Evolutionary conservation across 2,888 invertebrate genomes (phyloP).

Genomic region (Liposcelis brunnea): DNA sequence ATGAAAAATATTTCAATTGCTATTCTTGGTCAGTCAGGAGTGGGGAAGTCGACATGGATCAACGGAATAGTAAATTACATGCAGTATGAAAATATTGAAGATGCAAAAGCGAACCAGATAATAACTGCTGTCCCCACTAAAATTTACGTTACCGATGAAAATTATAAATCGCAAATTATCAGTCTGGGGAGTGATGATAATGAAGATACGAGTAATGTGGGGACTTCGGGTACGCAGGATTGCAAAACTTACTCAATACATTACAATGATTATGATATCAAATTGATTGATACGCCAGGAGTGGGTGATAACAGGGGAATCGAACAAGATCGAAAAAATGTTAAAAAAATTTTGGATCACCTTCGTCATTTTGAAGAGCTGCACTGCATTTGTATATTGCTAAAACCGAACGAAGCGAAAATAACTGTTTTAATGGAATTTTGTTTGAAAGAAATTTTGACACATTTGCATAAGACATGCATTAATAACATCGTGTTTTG

Average conservation of each 20-base stretch:
- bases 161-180: background rate
- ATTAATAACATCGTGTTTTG: background rate
- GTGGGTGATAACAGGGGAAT: background rate
- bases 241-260: background rate
- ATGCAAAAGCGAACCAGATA: background rate
- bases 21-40: background rate
- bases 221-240: background rate
- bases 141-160: background rate
- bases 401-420: slow-evolving; percentile 1
- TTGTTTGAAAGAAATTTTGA: background rate
- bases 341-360: background rate
- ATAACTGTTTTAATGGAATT: background rate
- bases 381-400: background rate
- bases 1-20: background rate
- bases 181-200: background rate
- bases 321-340: background rate
- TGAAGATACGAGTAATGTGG: background rate
- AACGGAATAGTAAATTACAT: background rate
- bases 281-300: background rate
- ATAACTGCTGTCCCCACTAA: background rate
- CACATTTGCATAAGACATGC: background rate
- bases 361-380: background rate
- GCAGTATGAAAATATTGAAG: background rate
- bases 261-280: background rate
- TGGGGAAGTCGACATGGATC: background rate